phyloP scores from a whole-genome alignment of 2,797 vertebrate species.

The Melanogrammus aeglefinus region DNA sequence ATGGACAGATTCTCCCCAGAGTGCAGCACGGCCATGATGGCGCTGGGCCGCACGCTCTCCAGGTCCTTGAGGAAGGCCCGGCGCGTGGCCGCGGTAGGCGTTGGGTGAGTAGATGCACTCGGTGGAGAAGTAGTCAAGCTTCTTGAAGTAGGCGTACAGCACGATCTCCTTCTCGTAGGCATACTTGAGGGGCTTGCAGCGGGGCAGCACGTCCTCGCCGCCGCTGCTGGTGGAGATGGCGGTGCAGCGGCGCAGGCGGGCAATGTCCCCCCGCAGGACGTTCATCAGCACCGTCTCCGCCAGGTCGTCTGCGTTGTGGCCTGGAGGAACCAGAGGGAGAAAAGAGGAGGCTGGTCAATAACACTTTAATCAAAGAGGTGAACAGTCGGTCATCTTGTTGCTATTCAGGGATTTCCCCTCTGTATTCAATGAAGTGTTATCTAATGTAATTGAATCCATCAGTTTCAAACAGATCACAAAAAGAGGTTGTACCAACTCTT shows the following conservation, averaged over 20 bases:
- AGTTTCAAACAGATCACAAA: background rate
- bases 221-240: slow-evolving; percentile 75
- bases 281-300: slow-evolving; percentile 90
- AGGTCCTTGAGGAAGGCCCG: slow-evolving; percentile 82
- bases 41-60: slow-evolving; percentile 77
- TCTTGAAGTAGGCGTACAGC: slow-evolving; percentile 88
- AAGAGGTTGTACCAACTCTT: background rate
- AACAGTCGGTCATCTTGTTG: background rate
- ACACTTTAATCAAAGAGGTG: background rate
- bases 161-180: slow-evolving; percentile 94
- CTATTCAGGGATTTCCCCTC: too few species aligned
- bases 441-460: background rate
- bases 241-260: slow-evolving; percentile 80
- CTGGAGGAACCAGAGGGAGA: slow-evolving; percentile 46
- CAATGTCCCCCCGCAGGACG: slow-evolving; percentile 85
- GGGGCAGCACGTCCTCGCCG: slow-evolving; percentile 77
- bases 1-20: slow-evolving; percentile 85
- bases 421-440: too few species aligned
- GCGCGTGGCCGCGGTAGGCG: slow-evolving; percentile 85
- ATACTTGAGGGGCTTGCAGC: slow-evolving; percentile 86
- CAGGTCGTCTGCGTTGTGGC: slow-evolving; percentile 87
- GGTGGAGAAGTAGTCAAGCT: slow-evolving; percentile 88
- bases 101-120: slow-evolving; percentile 90
- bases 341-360: background rate
- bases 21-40: slow-evolving; percentile 86